Evolutionary conservation across 2,888 invertebrate species (phyloP), one percentile per base, ranked within the genome.

Genomic region (Pyralis farinalis): DNA sequence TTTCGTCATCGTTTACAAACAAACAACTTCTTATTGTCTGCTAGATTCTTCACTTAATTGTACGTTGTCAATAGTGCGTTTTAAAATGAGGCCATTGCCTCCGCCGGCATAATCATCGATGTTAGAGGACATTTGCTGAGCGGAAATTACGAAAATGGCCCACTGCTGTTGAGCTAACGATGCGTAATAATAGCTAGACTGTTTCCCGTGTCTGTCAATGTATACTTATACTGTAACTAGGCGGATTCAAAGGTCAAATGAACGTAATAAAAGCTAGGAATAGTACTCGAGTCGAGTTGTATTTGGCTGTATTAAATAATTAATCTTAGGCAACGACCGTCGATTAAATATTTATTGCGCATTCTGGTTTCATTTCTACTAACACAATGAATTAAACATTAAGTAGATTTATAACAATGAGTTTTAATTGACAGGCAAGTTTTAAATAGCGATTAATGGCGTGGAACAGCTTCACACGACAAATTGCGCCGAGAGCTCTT

Each of bases 81-180:
- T 43, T 45, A 43, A 49, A 74, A 63, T 62, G 66, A 63, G 74
- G 70, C 63, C 71, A 65, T 70, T 72, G 68, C 63, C 67, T 71
- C 62, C 50, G 44, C 33, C 46, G 16, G 16, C 16, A 51, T 57
- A 60, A 64, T 66, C 61, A 59, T 58, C 43, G 45, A 44, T 52
- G 44, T 39, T 49, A 47, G 60, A 63, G 59, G 59, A 67, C 66
- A 56, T 50, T 55, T 27, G 54, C 50, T 50, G 50, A 62, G 55
- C 65, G 67, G 68, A 68, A 59, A 69, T 66, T 60, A 61, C 58
- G 56, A 55, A 61, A 67, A 68, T 60, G 58, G 54, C 55, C 54
- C 59, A 53, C 45, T 54, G 50, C 47, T 52, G 51, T 54, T 47
- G 38, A 54, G 34, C 25, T 52, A 46, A 51, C 44, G 46, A 50